These are phyloP conservation scores for Cheirogaleus major DNA, from an alignment of 2,797 vertebrate species.

Conservation along the genomic window DNA sequence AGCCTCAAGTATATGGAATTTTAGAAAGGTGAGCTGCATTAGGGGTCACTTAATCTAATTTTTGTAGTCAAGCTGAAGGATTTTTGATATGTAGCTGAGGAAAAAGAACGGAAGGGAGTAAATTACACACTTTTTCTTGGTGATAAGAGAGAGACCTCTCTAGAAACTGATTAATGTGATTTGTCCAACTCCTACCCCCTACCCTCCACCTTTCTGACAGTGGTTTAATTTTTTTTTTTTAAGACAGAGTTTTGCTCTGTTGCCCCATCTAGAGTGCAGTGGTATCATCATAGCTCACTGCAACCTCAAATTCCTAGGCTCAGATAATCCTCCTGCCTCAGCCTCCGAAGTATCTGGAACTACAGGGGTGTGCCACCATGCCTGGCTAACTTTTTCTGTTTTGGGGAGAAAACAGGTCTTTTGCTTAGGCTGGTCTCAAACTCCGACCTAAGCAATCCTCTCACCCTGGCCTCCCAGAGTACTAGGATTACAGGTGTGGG, in stretches of 20 bases:
- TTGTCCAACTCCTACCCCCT: not conserved
- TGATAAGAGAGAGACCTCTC: not conserved
- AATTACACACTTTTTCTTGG: not conserved
- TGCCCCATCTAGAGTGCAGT: too few species aligned
- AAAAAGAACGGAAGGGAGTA: not conserved
- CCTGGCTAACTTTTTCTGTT: not conserved
- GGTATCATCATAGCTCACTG: too few species aligned
- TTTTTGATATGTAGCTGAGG: not conserved
- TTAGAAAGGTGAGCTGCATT: not conserved
- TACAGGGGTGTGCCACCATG: too few species aligned
- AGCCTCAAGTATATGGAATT: not conserved
- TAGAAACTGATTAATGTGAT: not conserved
- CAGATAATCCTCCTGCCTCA: too few species aligned
- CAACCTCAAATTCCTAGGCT: too few species aligned
- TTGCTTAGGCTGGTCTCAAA: not conserved
- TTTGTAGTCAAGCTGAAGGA: not conserved
- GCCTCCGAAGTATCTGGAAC: too few species aligned
- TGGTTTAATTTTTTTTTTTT: not conserved
- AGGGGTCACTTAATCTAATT: not conserved
- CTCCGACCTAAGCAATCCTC: not conserved
- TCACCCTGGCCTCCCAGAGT: not conserved
- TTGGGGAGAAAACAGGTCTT: not conserved
- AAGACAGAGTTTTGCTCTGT: too few species aligned
- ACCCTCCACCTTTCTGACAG: not conserved
- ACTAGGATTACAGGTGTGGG: not conserved